These are phyloP conservation scores for Listronotus bonariensis DNA, from an alignment of 1,140 invertebrate species.

Conservation along the genomic window DNA sequence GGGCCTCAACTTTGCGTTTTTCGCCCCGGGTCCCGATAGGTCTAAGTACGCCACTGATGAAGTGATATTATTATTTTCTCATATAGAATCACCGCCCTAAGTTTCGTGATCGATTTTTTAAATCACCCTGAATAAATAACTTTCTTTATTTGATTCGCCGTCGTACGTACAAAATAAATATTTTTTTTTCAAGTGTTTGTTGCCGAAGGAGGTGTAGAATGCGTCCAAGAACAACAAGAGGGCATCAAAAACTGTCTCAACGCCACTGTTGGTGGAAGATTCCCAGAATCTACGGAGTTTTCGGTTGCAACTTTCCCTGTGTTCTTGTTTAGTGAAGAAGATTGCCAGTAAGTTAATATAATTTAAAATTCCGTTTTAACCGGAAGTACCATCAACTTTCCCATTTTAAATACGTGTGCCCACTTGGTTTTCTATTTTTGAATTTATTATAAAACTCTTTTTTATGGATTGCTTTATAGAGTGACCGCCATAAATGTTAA, in stretches of 20 bases:
- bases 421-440: background rate
- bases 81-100: too few species aligned
- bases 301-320: constrained; percentile 60
- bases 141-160: too few species aligned
- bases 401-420: background rate
- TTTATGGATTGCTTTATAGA: too few species aligned
- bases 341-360: constrained; percentile 59
- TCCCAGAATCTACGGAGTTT: constrained; percentile 57
- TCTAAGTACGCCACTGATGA: too few species aligned
- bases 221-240: constrained; percentile 65
- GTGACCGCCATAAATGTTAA: too few species aligned
- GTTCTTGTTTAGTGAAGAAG: constrained; percentile 59
- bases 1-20: too few species aligned
- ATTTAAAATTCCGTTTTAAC: background rate
- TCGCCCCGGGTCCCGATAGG: too few species aligned
- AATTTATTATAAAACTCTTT: background rate
- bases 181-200: constrained; percentile 70
- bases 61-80: too few species aligned
- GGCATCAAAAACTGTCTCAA: constrained; percentile 69
- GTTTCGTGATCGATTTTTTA: too few species aligned
- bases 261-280: constrained; percentile 57
- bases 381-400: too few species aligned
- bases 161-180: too few species aligned
- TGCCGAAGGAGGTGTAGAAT: constrained; percentile 75
- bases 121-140: too few species aligned